These are phyloP conservation scores for Tiphia femorata DNA, from an alignment of 2,888 invertebrate species.

Conservation along the genomic window DNA sequence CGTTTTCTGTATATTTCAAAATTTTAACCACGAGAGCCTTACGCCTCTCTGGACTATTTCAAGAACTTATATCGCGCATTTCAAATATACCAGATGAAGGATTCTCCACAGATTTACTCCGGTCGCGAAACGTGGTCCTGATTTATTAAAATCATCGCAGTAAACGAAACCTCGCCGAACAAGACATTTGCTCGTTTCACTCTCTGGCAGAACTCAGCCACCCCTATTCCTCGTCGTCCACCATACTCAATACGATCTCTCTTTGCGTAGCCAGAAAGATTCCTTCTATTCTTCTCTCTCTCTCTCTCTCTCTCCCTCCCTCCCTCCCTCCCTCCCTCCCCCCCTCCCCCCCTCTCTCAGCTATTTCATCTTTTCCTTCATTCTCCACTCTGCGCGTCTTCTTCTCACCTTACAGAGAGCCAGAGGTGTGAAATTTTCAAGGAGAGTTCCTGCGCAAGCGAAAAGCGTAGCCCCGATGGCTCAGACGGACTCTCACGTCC, in stretches of 20 bases:
- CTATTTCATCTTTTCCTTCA: slow-evolving; percentile 40
- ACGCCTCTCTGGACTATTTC: no score
- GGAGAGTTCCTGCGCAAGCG: slow-evolving; percentile 29
- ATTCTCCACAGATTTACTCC: no score
- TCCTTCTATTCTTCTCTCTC: no score
- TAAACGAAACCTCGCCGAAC: slow-evolving; percentile 41
- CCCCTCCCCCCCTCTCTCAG: slow-evolving; percentile 26
- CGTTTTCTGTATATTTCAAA: no score
- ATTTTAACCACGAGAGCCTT: no score
- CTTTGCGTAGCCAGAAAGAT: no score
- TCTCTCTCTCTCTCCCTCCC: not conserved
- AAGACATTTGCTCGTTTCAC: slow-evolving; percentile 4
- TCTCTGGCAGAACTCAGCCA: slow-evolving; percentile 2
- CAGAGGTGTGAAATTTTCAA: slow-evolving; percentile 41
- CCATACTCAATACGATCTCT: no score
- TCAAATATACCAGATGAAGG: no score
- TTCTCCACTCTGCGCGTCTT: no score
- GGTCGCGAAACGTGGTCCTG: no score
- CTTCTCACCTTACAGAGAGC: no score
- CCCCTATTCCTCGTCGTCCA: slow-evolving; percentile 4
- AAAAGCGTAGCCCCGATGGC: slow-evolving; percentile 23
- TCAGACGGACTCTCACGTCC: slow-evolving; percentile 28
- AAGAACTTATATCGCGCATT: no score
- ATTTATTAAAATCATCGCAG: slow-evolving; percentile 48
- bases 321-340: slow-evolving; percentile 5